Evolutionary conservation across 2,113 vertebrate species (phyloP).

Genomic region (Callipepla squamata): DNA sequence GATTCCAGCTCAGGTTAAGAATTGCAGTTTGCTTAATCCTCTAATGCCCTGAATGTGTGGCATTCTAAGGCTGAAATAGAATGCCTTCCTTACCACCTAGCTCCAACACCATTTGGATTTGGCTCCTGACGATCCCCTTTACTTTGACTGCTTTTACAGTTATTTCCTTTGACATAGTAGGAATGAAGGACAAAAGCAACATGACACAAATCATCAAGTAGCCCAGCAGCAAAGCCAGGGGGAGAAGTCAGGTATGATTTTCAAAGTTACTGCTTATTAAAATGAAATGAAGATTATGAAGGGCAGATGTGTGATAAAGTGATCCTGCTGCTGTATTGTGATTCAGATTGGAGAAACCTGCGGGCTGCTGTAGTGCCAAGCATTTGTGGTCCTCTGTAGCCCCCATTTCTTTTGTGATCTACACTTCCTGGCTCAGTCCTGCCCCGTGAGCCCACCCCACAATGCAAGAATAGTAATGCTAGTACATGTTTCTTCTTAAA

Average conservation of each 20-base stretch:
- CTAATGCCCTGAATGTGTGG: slow-evolving; percentile 65
- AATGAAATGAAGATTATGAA: background rate
- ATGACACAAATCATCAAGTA: background rate
- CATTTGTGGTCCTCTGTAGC: background rate
- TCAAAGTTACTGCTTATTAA: background rate
- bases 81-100: too few relatives aligned
- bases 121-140: background rate
- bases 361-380: background rate
- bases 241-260: background rate
- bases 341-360: background rate
- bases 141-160: background rate
- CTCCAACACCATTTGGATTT: background rate
- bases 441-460: background rate
- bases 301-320: background rate
- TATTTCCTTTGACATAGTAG: background rate
- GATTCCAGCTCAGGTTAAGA: slow-evolving; percentile 86
- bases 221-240: background rate
- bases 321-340: background rate
- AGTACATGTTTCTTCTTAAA: background rate
- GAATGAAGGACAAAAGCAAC: background rate
- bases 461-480: background rate
- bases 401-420: background rate
- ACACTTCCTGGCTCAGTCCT: background rate
- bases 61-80: background rate
- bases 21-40: slow-evolving; percentile 76